Evolutionary conservation across 2,797 vertebrate species (phyloP), one percentile per base, ranked within the genome.

Genomic region (Gallinago nigripennis): DNA sequence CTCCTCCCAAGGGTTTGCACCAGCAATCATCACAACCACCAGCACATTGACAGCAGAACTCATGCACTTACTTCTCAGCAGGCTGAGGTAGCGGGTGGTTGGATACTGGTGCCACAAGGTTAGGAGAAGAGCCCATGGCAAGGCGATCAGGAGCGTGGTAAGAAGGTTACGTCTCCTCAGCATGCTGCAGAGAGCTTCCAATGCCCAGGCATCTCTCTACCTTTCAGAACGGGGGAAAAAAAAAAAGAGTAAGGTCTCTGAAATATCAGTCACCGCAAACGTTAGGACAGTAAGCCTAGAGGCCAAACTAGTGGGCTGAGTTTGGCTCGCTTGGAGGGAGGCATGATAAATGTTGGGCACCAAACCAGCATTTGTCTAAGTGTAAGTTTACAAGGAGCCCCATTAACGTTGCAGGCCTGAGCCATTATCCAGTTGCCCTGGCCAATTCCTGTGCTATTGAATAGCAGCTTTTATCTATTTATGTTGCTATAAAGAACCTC

Each of bases 111-210:
- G 98, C 99, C 99, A 99, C 96, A 99, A 97, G 37, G 98, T 99
- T 94, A 99, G 98, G 90, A 99, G 98, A 90, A 99, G 98, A 72
- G 98, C 98, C 99, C 99, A 99, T 66, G 98, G 99, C 96, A 99
- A 98, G 95, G 98, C 98, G 31, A 99, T 99, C 97, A 99, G 98
- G 96, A 99, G 96, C 48, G 98, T 98, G 88, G 98, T 98, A 88
- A 99, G 97, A 89, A 99, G 98, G 97, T 99, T 99, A 96, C 98
- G 98, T 98, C 98, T 99, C 97, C 98, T 99, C 98, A 98, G 97
- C 99, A 99, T 99, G 95, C 96, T 98, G 96, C 90, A 95, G 96
- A 93, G 95, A 97, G 63, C 92, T 97, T 95, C 96, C 94, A 93
- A 61, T 85, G 88, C 87, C 89, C 69, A 96, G 95, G 96, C 97